These are phyloP conservation scores for Oreochromis mossambicus DNA, from an alignment of 2,797 vertebrate genomes.

Conservation along the genomic window DNA sequence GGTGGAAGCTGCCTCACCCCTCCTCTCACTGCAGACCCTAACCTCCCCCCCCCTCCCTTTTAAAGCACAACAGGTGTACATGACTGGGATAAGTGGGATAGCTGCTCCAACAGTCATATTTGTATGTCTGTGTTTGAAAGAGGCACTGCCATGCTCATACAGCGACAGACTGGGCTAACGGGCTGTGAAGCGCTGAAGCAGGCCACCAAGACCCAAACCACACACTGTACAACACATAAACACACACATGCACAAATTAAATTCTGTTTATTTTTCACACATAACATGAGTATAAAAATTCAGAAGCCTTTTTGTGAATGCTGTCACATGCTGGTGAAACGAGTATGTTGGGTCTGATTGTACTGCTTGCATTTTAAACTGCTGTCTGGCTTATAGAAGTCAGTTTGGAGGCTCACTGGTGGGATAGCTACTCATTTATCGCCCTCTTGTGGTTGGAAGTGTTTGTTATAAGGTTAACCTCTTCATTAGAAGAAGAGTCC, in stretches of 20 bases:
- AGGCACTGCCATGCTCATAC: background rate
- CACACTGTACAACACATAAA: constrained; percentile 26
- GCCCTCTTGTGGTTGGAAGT: constrained; percentile 40
- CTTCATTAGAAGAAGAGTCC: background rate
- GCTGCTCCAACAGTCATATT: background rate
- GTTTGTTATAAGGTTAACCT: background rate
- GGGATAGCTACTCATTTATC: constrained; percentile 23
- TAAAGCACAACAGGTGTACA: constrained; percentile 65
- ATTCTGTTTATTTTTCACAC: background rate
- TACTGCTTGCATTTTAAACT: background rate
- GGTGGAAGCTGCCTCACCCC: constrained; percentile 32
- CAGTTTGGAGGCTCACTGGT: background rate
- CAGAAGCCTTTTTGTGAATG: background rate
- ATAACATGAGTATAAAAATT: background rate
- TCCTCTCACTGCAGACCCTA: background rate
- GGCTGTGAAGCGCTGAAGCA: constrained; percentile 60
- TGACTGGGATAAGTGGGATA: constrained; percentile 64
- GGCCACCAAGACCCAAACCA: constrained; percentile 32
- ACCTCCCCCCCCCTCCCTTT: background rate
- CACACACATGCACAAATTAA: background rate
- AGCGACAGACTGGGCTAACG: constrained; percentile 41
- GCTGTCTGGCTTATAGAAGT: background rate
- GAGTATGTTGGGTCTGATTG: background rate
- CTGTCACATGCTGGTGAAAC: background rate
- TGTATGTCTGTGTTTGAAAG: background rate